Base-by-base conservation (phyloP, 1,140 invertebrate species). In the Formica selysi region DNA sequence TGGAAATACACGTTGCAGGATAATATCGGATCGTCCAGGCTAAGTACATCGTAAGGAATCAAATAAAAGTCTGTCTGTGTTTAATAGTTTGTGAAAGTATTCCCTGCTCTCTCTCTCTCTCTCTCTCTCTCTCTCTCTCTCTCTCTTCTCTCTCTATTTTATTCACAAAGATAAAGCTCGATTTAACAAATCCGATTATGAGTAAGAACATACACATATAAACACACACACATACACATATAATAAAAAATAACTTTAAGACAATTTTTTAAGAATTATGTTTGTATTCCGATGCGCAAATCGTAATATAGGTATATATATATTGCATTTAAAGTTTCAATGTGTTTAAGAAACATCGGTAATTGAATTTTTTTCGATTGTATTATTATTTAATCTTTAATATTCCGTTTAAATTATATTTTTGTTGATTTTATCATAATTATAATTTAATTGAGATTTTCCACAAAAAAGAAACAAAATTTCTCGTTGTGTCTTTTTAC, bases 31-130 rank as follows among this genome's bases (percentile, higher is more conserved):
- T 59, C 51, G 36, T 67, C 38, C 6, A 44, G 11, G n/a, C 19
- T 79, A 85, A 87, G 86, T 76, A 76, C 51, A 22, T 87, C 76
- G 54, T 85, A 85, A 76, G 64, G 16, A 87, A 84, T 48, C 48
- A 41, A 70, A 76, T 61, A 68, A 87, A 85, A 76, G 44, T 32
- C 26, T 59, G 6, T 68, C 48, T 51, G 51, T 54, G 48, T 74
- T 86, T 81, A 86, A 86, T 81, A 64, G 62, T 62, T 64, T 76
- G 5, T 38, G 54, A 38, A 22, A 57, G 26, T 19, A 48, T 44
- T 68, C 8, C 8, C 13, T 48, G 3, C 13, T 11, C 13, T 4
- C 22, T 22, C 22, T 0, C 22, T 0, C 48, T 48, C 13, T 48
- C 41, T 44, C 41, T 13, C 41, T 44, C 44, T 48, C 44, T 4